phyloP scores from a whole-genome alignment of 1,140 invertebrate species.

The Melipona quadrifasciata region DNA sequence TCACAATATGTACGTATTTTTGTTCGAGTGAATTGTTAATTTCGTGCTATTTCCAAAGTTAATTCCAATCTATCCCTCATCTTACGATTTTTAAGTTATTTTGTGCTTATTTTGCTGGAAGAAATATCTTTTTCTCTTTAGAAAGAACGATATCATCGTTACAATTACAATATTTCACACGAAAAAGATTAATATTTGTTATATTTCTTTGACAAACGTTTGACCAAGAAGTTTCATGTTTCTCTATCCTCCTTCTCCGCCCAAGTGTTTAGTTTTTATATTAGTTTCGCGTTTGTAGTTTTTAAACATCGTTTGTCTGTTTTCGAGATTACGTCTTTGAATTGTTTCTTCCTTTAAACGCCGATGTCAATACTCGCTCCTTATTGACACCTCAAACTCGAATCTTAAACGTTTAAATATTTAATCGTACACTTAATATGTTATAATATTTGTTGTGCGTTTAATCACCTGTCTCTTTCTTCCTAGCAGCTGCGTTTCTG shows the following conservation, averaged over 20 bases:
- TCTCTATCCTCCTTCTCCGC: background rate
- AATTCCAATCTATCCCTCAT: no score
- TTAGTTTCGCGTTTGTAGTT: background rate
- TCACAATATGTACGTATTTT: no score
- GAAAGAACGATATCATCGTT: background rate
- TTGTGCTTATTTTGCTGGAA: background rate
- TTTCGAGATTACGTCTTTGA: slow-evolving; percentile 2
- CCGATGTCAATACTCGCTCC: slow-evolving; percentile 14
- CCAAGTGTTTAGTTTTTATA: background rate
- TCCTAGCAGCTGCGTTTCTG: background rate
- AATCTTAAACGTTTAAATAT: slow-evolving; percentile 29
- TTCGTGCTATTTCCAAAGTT: no score
- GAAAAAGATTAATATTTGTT: background rate
- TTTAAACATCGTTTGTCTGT: background rate
- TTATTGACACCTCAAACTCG: slow-evolving; percentile 21
- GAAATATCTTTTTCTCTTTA: background rate
- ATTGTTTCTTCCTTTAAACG: slow-evolving; percentile 8
- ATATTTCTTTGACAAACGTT: background rate
- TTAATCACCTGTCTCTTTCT: background rate
- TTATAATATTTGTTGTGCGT: slow-evolving; percentile 11
- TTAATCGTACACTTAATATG: slow-evolving; percentile 15
- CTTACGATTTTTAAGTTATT: background rate
- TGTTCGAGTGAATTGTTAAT: no score
- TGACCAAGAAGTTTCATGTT: background rate
- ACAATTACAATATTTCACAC: background rate